Percentiles rank a stretch among this genome's conserved stretches.
These are phyloP conservation scores for Dorcus parallelipipedus DNA, from an alignment of 2,888 invertebrate genomes.

Conservation along the genomic window DNA sequence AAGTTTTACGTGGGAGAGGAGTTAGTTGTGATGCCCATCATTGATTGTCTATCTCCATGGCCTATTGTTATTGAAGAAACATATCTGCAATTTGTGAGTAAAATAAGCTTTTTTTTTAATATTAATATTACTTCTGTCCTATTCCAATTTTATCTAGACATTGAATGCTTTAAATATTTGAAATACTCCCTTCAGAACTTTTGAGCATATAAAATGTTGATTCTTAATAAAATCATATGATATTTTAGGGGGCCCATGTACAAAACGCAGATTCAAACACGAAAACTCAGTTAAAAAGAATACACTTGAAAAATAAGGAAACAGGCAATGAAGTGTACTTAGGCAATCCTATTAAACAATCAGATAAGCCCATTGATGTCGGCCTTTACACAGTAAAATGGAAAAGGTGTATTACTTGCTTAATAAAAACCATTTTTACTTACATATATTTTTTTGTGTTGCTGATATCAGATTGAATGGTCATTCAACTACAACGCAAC, in stretches of 20 bases:
- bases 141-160: too few species aligned
- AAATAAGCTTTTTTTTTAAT: background rate
- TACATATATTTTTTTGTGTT: background rate
- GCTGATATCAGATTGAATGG: slow-evolving; percentile 27
- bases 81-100: slow-evolving; percentile 58
- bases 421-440: slow-evolving; percentile 2
- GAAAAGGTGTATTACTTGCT: slow-evolving; percentile 49
- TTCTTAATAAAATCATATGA: background rate
- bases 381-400: slow-evolving; percentile 57
- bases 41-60: slow-evolving; percentile 68
- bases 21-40: slow-evolving; percentile 66
- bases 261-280: slow-evolving; percentile 33
- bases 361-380: slow-evolving; percentile 51
- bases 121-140: too few species aligned
- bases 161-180: too few species aligned
- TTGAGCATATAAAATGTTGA: background rate
- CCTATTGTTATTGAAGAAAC: slow-evolving; percentile 64
- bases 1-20: slow-evolving; percentile 67
- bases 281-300: slow-evolving; percentile 45
- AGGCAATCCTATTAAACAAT: slow-evolving; percentile 42
- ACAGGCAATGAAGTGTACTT: slow-evolving; percentile 54
- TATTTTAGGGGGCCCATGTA: slow-evolving; percentile 33
- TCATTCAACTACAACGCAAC: slow-evolving; percentile 32
- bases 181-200: too few species aligned
- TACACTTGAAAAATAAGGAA: slow-evolving; percentile 50